Evolutionary conservation across 2,113 vertebrate genomes (phyloP), one percentile per base, ranked within the genome.

Genomic region (Orthonyx spaldingii): DNA sequence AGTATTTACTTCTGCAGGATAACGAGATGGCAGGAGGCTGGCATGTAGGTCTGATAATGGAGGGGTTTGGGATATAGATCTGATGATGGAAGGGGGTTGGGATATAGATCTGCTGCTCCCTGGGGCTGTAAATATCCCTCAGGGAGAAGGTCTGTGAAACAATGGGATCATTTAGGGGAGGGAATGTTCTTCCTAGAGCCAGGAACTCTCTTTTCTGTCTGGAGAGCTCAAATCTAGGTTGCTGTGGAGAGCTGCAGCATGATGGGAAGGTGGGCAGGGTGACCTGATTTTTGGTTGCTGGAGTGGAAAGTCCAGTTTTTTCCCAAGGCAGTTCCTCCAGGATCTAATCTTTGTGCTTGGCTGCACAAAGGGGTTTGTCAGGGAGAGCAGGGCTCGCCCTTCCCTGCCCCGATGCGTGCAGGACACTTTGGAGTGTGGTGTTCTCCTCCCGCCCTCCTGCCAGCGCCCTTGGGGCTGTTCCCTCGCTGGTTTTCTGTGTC

Each of bases 401-500:
- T 3, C 50, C 32, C 85, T 27, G 37, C 37, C 68, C 4, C 1
- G 84, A 0, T 27, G 37, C 9, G 53, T 39, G 47, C 37, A 12
- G 47, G 46, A 5, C 35, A 0, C 53, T 21, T 1, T 4, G 69
- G 23, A 7, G 7, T 13, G 49, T 6, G 35, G 4, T 4, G 22
- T 4, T 44, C 32, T 3, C 14, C 30, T 11, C 28, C 32, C 26
- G n/a, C 22, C 47, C 57, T 47, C 19, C 75, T 26, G 49, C 57
- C 11, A 0, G 47, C 2, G 1, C 9, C 13, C 30, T 44, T 10
- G 27, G 12, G 56, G 32, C 6, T 10, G 23, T 41, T 27, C 59
- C 41, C 33, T 2, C 2, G 6, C 1, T 4, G 7, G 16, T 8
- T 26, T 32, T 5, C 53, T 5, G 33, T 4, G 9, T 18, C 30